Percentiles rank a stretch among this genome's conserved stretches.
Evolutionary conservation across 2,113 vertebrate species (phyloP).

Genomic region (Tetraodon nigroviridis): DNA sequence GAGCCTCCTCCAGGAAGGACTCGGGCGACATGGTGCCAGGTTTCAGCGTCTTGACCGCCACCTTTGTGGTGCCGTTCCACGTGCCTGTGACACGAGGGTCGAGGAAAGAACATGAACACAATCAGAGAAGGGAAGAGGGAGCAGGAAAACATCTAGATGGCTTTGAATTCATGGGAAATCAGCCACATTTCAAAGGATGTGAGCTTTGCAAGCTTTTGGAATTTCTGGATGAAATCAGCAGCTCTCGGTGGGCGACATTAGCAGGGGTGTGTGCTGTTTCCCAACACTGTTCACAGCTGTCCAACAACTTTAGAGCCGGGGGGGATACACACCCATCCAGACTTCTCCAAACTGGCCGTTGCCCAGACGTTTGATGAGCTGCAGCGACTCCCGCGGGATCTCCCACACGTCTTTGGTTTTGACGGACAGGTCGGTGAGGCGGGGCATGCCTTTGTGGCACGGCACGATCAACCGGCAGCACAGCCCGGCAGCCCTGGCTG

Average conservation of each 20-base stretch:
- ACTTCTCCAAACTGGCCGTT: slow-evolving; percentile 99
- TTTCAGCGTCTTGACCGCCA: slow-evolving; percentile 98
- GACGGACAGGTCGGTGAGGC: slow-evolving; percentile 98
- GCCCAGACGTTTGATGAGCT: slow-evolving; percentile 99
- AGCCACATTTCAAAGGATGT: too few relatives aligned
- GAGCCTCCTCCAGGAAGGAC: slow-evolving; percentile 97
- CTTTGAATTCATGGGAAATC: too few relatives aligned
- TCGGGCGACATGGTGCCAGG: slow-evolving; percentile 99
- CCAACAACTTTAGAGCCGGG: background rate
- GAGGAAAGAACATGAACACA: background rate
- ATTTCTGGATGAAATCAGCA: slow-evolving; percentile 6
- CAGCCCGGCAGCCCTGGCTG: slow-evolving; percentile 96
- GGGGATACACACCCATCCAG: slow-evolving; percentile 93
- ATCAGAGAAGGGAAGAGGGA: background rate
- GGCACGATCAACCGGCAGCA: slow-evolving; percentile 97
- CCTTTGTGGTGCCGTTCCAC: slow-evolving; percentile 98
- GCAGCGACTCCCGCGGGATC: slow-evolving; percentile 98
- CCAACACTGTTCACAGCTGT: slow-evolving; percentile 34
- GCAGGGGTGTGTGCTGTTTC: slow-evolving; percentile 26
- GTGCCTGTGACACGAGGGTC: slow-evolving; percentile 74
- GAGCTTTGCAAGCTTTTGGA: background rate
- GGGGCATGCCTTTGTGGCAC: slow-evolving; percentile 99
- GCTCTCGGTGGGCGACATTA: slow-evolving; percentile 14
- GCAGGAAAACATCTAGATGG: too few relatives aligned
- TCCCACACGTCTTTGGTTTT: slow-evolving; percentile 99